Evolutionary conservation across 2,797 vertebrate species (phyloP).

Genomic region (Labroides dimidiatus): DNA sequence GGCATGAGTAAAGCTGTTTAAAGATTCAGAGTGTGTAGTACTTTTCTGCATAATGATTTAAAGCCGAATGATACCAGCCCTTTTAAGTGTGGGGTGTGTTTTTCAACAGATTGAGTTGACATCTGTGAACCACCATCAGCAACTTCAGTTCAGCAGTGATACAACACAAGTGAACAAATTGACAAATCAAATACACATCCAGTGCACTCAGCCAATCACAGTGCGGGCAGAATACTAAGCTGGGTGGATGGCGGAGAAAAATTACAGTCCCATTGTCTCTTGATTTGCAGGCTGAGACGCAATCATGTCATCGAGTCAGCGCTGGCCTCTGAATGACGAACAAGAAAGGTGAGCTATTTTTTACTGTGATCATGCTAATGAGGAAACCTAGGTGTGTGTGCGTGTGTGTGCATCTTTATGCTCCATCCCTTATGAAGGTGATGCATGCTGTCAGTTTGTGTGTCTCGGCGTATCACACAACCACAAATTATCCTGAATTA

Average conservation of each 20-base stretch:
- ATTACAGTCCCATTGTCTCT: slow-evolving; percentile 69
- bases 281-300: slow-evolving; percentile 70
- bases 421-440: slow-evolving; percentile 50
- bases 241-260: slow-evolving; percentile 58
- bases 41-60: not conserved
- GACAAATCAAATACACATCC: slow-evolving; percentile 64
- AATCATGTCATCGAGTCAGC: slow-evolving; percentile 61
- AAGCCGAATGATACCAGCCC: slow-evolving; percentile 2
- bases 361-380: slow-evolving; percentile 59
- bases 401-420: slow-evolving; percentile 17
- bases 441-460: slow-evolving; percentile 41
- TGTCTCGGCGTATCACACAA: slow-evolving; percentile 32
- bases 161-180: slow-evolving; percentile 55
- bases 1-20: too few species aligned
- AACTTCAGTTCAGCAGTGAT: slow-evolving; percentile 28
- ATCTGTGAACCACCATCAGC: slow-evolving; percentile 25
- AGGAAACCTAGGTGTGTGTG: slow-evolving; percentile 15
- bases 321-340: slow-evolving; percentile 61
- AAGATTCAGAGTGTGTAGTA: not conserved
- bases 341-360: slow-evolving; percentile 67
- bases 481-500: slow-evolving; percentile 68
- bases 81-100: not conserved
- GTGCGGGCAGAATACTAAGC: slow-evolving; percentile 33
- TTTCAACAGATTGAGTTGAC: slow-evolving; percentile 14
- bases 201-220: slow-evolving; percentile 66